Percentiles rank a stretch among this genome's conserved stretches.
These are phyloP conservation scores for Drosophila tristis DNA, from an alignment of 1,140 invertebrate species.

Conservation along the genomic window DNA sequence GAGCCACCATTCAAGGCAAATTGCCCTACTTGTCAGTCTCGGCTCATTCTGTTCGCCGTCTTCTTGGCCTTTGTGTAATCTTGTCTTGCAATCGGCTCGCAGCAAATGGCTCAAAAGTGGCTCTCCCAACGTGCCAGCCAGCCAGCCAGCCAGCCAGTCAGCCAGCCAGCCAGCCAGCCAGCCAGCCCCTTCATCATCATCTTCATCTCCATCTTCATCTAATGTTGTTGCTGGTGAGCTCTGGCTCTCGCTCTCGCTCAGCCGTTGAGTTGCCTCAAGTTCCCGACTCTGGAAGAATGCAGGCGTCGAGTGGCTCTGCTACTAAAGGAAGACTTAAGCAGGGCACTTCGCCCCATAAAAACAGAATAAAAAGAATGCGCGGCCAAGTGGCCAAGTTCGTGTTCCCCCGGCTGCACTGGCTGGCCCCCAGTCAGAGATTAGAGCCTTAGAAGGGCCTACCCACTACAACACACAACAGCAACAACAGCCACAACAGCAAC, in stretches of 20 bases:
- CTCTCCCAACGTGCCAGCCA: conserved; percentile 12
- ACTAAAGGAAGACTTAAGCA: conserved; percentile 63
- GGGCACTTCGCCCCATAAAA: conserved; percentile 72
- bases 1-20: conserved; percentile 54
- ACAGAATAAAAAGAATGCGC: conserved; percentile 73
- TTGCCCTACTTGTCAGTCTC: conserved; percentile 75
- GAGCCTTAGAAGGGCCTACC: conserved; percentile 53
- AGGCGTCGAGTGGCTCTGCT: conserved; percentile 63
- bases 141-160: no score
- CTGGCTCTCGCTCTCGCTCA: conserved; percentile 5
- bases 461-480: conserved; percentile 29
- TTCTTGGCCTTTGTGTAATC: conserved; percentile 65
- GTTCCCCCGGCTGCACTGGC: conserved; percentile 21
- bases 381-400: conserved; percentile 79
- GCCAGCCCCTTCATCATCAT: neutral
- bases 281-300: conserved; percentile 60
- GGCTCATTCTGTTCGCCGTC: conserved; percentile 17
- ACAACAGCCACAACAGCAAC: neutral
- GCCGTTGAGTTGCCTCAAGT: conserved; percentile 41
- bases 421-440: conserved; percentile 56
- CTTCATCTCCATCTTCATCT: conserved; percentile 4
- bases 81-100: conserved; percentile 69
- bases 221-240: conserved; percentile 21
- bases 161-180: neutral
- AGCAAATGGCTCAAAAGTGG: conserved; percentile 77